Percentiles rank a stretch among this genome's conserved stretches.
Conservation (phyloP, 2,888 invertebrate genomes). For the Sussaba pulchella region DNA sequence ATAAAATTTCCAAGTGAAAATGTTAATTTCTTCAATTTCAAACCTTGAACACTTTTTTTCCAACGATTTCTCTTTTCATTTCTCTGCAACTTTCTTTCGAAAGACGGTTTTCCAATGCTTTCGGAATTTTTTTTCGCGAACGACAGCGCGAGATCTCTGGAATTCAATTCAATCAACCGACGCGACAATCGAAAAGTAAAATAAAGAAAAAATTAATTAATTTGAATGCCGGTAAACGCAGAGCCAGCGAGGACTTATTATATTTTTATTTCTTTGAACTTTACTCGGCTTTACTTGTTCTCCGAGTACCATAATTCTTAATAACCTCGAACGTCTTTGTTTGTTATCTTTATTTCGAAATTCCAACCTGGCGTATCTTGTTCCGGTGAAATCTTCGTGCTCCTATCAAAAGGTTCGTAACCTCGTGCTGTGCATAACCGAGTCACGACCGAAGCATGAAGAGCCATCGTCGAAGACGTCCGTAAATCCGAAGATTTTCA, state of each 20-base stretch:
- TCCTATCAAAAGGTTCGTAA: constrained; percentile 10
- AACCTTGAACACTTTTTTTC: too few relatives aligned
- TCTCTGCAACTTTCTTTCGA: too few relatives aligned
- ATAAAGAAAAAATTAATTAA: too few relatives aligned
- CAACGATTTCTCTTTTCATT: too few relatives aligned
- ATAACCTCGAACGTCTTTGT: background rate
- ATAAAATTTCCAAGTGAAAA: too few relatives aligned
- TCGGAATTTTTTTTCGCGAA: too few relatives aligned
- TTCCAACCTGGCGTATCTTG: background rate
- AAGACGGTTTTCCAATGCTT: too few relatives aligned
- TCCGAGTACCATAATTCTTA: background rate
- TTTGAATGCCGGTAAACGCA: background rate
- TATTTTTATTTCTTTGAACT: background rate
- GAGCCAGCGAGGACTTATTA: background rate
- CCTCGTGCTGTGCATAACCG: constrained; percentile 14
- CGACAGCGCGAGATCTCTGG: too few relatives aligned
- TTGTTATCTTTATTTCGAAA: background rate
- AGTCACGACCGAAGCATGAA: background rate
- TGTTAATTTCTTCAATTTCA: too few relatives aligned
- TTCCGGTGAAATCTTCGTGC: background rate
- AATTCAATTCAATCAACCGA: too few relatives aligned
- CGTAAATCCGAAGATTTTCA: constrained; percentile 67
- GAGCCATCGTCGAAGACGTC: constrained; percentile 65
- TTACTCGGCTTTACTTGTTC: background rate
- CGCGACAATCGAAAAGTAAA: too few relatives aligned